These are phyloP conservation scores for Mactromeris polynyma DNA, from an alignment of 2,888 invertebrate genomes.

Conservation along the genomic window DNA sequence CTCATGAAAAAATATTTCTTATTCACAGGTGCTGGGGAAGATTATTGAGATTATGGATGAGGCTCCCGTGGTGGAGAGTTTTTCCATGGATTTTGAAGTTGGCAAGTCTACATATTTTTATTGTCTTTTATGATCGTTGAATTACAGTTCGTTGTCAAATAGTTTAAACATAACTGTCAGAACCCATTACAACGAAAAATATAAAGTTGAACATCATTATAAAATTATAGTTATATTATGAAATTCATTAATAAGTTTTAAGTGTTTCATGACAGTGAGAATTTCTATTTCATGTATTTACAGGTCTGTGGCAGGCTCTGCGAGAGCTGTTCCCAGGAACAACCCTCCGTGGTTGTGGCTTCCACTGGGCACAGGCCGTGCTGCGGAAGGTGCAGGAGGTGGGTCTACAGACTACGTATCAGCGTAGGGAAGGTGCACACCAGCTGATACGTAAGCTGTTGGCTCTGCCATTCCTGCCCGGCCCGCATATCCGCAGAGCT, in stretches of 20 bases:
- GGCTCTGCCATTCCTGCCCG: constrained; percentile 51
- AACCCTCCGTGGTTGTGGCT: constrained; percentile 41
- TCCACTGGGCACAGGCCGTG: too few species aligned
- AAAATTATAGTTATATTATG: not conserved
- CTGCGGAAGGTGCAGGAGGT: too few species aligned
- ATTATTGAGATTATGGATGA: not conserved
- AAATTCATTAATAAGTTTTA: not conserved
- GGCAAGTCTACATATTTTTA: too few species aligned
- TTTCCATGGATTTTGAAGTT: not conserved
- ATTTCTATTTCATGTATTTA: constrained; percentile 24
- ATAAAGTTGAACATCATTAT: not conserved
- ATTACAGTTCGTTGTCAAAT: not conserved
- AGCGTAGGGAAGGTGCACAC: too few species aligned
- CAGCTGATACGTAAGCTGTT: too few species aligned
- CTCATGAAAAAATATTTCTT: not conserved
- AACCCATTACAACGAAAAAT: not conserved
- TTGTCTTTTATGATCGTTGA: too few species aligned
- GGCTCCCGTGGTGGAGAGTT: not conserved
- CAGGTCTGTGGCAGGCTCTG: too few species aligned
- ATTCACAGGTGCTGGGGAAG: not conserved
- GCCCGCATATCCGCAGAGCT: not conserved
- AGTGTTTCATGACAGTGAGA: constrained; percentile 41
- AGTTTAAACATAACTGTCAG: too few species aligned
- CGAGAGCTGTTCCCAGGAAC: constrained; percentile 15
- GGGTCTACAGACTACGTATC: too few species aligned